phyloP scores from a whole-genome alignment of 2,888 invertebrate species.

The Margaritifera margaritifera region DNA sequence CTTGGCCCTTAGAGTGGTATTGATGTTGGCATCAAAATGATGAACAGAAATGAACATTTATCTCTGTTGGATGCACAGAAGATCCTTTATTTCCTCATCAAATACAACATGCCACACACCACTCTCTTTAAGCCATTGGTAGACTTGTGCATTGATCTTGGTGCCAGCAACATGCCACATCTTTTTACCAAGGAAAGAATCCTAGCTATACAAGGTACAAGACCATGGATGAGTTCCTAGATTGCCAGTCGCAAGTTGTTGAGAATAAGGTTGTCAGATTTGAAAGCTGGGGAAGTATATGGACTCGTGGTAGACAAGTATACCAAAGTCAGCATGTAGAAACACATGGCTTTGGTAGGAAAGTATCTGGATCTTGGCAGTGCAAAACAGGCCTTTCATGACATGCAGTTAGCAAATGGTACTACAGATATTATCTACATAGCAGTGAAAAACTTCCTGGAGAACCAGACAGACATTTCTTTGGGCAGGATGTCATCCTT shows the following conservation, averaged over 20 bases:
- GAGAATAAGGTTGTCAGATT: slow-evolving; percentile 6
- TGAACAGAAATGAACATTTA: slow-evolving; percentile 7
- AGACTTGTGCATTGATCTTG: slow-evolving; percentile 18
- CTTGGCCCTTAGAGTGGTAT: not conserved
- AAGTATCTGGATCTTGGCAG: slow-evolving; percentile 16
- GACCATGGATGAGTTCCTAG: slow-evolving; percentile 17
- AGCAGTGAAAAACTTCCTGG: slow-evolving; percentile 9
- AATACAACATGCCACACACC: slow-evolving; percentile 20
- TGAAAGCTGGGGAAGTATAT: slow-evolving; percentile 4
- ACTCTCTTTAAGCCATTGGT: slow-evolving; percentile 21
- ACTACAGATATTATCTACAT: slow-evolving; percentile 18
- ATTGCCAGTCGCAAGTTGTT: slow-evolving; percentile 20
- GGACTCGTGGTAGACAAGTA: slow-evolving; percentile 26
- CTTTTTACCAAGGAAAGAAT: slow-evolving; percentile 15
- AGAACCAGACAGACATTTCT: not conserved
- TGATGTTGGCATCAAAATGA: not conserved
- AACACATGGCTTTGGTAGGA: slow-evolving; percentile 11
- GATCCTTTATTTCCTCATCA: slow-evolving; percentile 14
- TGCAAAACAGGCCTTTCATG: slow-evolving; percentile 18
- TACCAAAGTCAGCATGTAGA: slow-evolving; percentile 16
- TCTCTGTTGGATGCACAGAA: slow-evolving; percentile 22
- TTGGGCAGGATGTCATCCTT: slow-evolving; percentile 21
- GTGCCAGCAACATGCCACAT: slow-evolving; percentile 15
- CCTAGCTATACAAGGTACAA: slow-evolving; percentile 17
- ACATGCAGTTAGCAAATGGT: slow-evolving; percentile 22